These are phyloP conservation scores for Metopia argyrocephala DNA, from an alignment of 2,888 invertebrate species.

Conservation along the genomic window DNA sequence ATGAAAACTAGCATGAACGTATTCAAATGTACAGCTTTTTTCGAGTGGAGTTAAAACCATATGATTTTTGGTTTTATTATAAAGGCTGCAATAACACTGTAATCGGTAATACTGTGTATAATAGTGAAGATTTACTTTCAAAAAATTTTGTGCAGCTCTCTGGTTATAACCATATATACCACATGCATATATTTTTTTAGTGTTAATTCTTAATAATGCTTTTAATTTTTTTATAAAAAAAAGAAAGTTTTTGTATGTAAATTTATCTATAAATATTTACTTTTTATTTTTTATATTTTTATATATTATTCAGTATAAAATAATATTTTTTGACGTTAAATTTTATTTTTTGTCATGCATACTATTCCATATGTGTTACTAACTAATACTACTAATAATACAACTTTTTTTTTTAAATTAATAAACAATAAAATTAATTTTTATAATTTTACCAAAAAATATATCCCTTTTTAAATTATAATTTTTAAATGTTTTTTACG, in stretches of 20 bases:
- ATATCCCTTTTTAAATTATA: constrained; percentile 26
- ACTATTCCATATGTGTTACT: constrained; percentile 45
- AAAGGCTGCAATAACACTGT: too few species aligned
- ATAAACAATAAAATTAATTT: too few species aligned
- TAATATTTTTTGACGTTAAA: not conserved
- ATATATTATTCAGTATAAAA: not conserved
- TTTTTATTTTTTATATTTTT: constrained; percentile 1
- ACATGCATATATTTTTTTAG: not conserved
- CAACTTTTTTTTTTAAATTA: not conserved
- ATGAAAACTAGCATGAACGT: too few species aligned
- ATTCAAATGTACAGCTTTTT: too few species aligned
- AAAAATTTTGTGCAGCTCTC: too few species aligned
- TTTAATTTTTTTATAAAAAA: constrained; percentile 6
- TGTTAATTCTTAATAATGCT: constrained; percentile 42
- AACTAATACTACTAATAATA: constrained; percentile 9
- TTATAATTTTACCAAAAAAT: constrained; percentile 8
- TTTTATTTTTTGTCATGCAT: not conserved
- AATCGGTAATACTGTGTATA: too few species aligned
- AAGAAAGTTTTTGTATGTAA: not conserved
- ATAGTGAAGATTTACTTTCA: too few species aligned
- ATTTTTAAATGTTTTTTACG: constrained; percentile 20
- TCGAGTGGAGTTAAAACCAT: too few species aligned
- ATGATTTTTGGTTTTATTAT: too few species aligned
- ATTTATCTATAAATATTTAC: not conserved
- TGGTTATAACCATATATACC: too few species aligned